phyloP scores from a whole-genome alignment of 2,797 vertebrate genomes.

The Clarias platycephalus region DNA sequence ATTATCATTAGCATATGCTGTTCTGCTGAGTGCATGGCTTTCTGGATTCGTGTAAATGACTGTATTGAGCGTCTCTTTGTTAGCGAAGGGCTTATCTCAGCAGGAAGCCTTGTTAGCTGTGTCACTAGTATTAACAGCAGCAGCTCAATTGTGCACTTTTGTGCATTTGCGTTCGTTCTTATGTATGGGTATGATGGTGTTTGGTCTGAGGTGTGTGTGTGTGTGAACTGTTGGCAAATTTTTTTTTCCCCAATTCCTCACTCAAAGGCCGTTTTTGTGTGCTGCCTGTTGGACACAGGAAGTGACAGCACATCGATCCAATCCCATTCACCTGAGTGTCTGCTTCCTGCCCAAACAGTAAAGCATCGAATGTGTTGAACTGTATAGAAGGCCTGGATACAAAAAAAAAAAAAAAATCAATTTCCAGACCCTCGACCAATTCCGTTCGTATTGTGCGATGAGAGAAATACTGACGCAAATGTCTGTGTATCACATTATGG shows the following conservation, averaged over 20 bases:
- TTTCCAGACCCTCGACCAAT: background rate
- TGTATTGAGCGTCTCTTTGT: constrained; percentile 57
- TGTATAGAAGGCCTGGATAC: background rate
- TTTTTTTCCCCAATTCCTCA: background rate
- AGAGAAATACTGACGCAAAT: background rate
- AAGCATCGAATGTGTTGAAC: constrained; percentile 14
- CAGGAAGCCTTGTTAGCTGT: constrained; percentile 47
- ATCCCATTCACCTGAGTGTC: constrained; percentile 17
- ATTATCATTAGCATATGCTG: constrained; percentile 5
- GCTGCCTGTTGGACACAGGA: constrained; percentile 34
- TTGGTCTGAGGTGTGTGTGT: background rate
- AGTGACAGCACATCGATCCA: constrained; percentile 16
- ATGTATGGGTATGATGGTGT: background rate
- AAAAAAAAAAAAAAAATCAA: background rate
- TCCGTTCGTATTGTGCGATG: background rate
- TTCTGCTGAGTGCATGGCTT: constrained; percentile 25
- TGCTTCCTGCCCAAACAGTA: constrained; percentile 23
- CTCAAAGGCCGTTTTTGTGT: constrained; percentile 36
- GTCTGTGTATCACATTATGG: background rate
- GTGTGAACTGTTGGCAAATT: background rate
- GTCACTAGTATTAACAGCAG: constrained; percentile 53
- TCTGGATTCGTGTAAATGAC: constrained; percentile 42
- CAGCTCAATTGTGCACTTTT: background rate
- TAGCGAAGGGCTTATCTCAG: constrained; percentile 56
- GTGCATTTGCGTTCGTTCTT: background rate